A percentile compares a stretch with the other conserved stretches of the same genome.
Evolutionary conservation across 2,888 invertebrate species (phyloP).

Genomic region (Gymnoscelis rufifasciata): DNA sequence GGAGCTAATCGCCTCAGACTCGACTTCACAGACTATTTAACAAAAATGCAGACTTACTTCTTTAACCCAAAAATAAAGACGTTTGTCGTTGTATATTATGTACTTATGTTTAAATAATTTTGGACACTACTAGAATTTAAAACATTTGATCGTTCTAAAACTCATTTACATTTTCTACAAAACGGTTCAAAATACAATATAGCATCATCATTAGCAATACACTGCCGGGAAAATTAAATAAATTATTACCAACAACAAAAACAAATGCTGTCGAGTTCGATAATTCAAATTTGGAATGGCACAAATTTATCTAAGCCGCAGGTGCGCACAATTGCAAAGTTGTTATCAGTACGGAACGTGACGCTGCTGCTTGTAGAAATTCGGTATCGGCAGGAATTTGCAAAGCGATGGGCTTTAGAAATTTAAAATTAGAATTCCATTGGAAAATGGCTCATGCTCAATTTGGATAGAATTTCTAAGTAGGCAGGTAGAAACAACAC

Average conservation of each 20-base stretch:
- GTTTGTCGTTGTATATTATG: too few species aligned
- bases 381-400: conserved; percentile 13
- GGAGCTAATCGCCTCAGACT: conserved; percentile 1
- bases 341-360: conserved; percentile 16
- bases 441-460: not conserved
- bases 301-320: conserved; percentile 8
- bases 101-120: too few species aligned
- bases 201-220: too few species aligned
- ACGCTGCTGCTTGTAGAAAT: conserved; percentile 9
- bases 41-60: not conserved
- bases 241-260: not conserved
- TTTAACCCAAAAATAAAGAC: too few species aligned
- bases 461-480: not conserved
- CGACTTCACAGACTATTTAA: conserved; percentile 1
- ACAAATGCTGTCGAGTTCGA: conserved; percentile 8
- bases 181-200: too few species aligned
- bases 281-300: conserved; percentile 14
- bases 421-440: conserved; percentile 1
- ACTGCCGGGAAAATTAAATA: not conserved
- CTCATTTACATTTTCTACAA: too few species aligned
- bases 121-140: too few species aligned
- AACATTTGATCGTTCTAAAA: too few species aligned
- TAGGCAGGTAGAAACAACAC: too few species aligned
- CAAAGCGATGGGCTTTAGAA: conserved; percentile 10
- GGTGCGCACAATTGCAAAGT: conserved; percentile 13